Evolutionary conservation across 1,140 invertebrate genomes (phyloP), one percentile per base, ranked within the genome.

Genomic region (Listronotus oregonensis): DNA sequence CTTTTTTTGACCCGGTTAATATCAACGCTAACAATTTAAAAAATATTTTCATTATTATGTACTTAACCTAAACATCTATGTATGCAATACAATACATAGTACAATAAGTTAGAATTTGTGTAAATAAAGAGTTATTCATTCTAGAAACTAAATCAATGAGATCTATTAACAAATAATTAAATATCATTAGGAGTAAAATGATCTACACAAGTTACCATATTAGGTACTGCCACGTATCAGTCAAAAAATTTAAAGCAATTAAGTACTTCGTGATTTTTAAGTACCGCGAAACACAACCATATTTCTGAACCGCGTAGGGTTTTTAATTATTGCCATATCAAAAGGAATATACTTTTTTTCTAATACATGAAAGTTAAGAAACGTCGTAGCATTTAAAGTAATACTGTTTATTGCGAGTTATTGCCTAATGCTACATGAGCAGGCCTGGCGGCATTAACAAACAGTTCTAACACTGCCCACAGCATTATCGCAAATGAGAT

Each of bases 381-480:
- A 15, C n/a, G 40, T 17, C 34, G 34, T 46, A 54, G 39, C 32
- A 52, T 69, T 69, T 21, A 63, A 69, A 49, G 61, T 78, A 79
- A 78, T 79, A 78, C 76, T 78, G 75, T 75, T 77, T 78, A 78
- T 78, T 78, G 77, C 77, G 75, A 78, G 76, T 78, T 78, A 78
- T 78, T 78, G 77, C 77, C 76, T 73, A 77, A 77, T 74, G 72
- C 75, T 72, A 73, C 64, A 72, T 73, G 73, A 73, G 73, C 72
- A 73, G 71, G 50, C 37, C 37, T 64, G 60, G 54, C 56, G 64
- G 70, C 70, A 69, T 55, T 39, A 44, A 31, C 42, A 27, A 62
- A 47, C 15, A 43, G 9, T 11, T 61, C 43, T 65, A 61, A 49
- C 56, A 51, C 67, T 69, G 70, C 70, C 64, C 67, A 69, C 54